phyloP scores from a whole-genome alignment of 2,113 vertebrate species.

The Albula goreensis region DNA sequence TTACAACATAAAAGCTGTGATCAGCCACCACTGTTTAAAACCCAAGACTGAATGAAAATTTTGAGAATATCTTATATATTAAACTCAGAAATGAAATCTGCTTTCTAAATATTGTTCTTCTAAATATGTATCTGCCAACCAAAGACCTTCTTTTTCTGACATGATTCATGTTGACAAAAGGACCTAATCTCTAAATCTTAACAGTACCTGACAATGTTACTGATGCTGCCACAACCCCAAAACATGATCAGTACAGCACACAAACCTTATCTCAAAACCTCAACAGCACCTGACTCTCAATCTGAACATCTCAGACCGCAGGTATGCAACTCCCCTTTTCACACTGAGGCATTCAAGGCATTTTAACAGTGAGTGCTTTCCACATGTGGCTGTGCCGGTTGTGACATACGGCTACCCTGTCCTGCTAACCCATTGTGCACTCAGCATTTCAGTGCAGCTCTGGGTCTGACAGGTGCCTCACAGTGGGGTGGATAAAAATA shows the following conservation, averaged over 20 bases:
- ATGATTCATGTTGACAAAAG: no score
- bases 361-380: background rate
- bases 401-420: background rate
- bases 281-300: background rate
- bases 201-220: no score
- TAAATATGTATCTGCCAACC: no score
- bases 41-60: background rate
- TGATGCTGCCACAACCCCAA: no score
- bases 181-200: no score
- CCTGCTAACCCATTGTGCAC: background rate
- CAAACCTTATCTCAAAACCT: background rate
- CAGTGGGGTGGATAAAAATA: background rate
- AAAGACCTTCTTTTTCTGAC: no score
- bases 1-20: background rate
- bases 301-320: background rate
- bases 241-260: background rate
- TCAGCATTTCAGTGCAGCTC: background rate
- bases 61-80: no score
- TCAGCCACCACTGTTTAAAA: background rate
- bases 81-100: background rate
- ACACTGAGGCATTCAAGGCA: background rate
- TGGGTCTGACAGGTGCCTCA: background rate
- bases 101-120: no score
- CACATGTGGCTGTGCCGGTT: background rate
- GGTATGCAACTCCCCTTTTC: background rate